These are phyloP conservation scores for Scomber colias DNA, from an alignment of 2,113 vertebrate genomes.

Conservation along the genomic window DNA sequence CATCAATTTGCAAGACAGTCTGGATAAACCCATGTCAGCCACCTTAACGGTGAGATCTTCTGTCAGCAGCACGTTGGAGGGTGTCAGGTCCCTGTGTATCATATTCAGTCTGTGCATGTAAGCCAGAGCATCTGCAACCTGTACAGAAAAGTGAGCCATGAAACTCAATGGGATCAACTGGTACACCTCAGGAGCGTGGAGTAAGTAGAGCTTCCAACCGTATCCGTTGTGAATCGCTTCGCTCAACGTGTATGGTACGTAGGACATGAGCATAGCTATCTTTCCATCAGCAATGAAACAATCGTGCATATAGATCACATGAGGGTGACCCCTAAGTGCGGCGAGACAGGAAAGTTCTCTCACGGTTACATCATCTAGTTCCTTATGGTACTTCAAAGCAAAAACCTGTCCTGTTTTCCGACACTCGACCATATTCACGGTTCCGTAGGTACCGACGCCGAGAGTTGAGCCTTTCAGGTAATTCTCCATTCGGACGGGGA, in stretches of 20 bases:
- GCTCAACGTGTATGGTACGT: neutral
- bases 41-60: slow-evolving; percentile 4
- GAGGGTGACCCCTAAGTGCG: neutral
- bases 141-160: neutral
- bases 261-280: slow-evolving; percentile 6
- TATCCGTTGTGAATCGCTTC: neutral
- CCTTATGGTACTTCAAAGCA: neutral
- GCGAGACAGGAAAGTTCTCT: neutral
- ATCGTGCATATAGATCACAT: neutral
- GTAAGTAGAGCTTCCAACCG: neutral
- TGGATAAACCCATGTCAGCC: neutral
- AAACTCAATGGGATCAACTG: neutral
- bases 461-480: too few species aligned
- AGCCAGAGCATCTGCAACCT: neutral
- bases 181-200: too few species aligned
- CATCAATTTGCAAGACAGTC: neutral
- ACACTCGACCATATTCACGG: neutral
- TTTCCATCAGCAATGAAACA: neutral
- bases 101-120: slow-evolving; percentile 2
- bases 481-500: too few species aligned
- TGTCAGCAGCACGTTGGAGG: neutral
- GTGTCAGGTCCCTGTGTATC: neutral
- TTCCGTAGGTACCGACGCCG: neutral
- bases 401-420: neutral
- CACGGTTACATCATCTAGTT: neutral